phyloP scores from a whole-genome alignment of 1,140 invertebrate species.

The Euglossa dilemma region DNA sequence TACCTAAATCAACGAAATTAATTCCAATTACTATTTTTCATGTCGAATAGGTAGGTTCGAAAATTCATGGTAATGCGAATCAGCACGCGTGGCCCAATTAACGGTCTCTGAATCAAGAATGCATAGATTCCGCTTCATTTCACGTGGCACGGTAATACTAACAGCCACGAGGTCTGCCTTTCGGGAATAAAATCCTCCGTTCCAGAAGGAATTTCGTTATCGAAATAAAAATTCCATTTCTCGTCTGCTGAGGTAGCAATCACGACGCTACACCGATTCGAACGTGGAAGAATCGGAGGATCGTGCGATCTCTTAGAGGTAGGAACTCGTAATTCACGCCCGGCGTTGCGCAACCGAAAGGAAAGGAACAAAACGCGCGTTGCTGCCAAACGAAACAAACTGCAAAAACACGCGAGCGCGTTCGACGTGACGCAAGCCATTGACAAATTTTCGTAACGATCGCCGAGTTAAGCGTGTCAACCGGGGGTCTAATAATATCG shows the following conservation, averaged over 20 bases:
- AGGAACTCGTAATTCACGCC: neutral
- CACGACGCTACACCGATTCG: no score
- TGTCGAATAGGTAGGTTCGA: no score
- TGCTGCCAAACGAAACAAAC: constrained; percentile 45
- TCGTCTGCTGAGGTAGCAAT: no score
- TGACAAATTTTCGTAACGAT: constrained; percentile 34
- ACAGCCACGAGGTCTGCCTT: neutral
- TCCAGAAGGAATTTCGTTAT: neutral
- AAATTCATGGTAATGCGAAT: neutral
- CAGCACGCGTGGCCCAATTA: constrained; percentile 5
- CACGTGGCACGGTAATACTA: neutral
- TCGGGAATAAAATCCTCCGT: neutral
- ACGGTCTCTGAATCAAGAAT: neutral
- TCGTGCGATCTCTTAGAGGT: neutral
- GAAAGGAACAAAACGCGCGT: neutral
- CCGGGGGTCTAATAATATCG: constrained; percentile 42
- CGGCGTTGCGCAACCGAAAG: neutral
- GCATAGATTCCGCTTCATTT: constrained; percentile 1
- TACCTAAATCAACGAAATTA: neutral
- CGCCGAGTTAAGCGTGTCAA: neutral
- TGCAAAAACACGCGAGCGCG: neutral
- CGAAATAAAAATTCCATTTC: neutral
- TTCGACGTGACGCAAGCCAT: constrained; percentile 26
- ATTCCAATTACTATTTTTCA: no score
- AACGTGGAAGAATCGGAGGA: neutral